These are phyloP conservation scores for Popillia japonica DNA, from an alignment of 1,140 invertebrate genomes.

Conservation along the genomic window DNA sequence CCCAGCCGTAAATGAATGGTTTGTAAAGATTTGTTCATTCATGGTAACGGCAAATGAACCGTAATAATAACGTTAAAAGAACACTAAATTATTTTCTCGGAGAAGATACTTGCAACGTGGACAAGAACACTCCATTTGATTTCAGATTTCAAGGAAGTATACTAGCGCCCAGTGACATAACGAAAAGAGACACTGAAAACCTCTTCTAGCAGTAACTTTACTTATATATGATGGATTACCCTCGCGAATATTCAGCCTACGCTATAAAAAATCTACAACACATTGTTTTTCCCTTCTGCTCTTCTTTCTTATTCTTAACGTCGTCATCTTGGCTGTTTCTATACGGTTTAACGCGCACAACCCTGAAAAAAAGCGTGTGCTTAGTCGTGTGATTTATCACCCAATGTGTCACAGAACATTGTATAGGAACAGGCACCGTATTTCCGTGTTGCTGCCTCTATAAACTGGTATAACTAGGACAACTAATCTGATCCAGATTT, in stretches of 20 bases:
- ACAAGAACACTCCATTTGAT: background rate
- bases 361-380: background rate
- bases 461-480: background rate
- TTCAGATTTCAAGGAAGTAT: background rate
- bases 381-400: slow-evolving; percentile 20
- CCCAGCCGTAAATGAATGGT: too few relatives aligned
- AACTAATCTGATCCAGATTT: background rate
- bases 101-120: too few relatives aligned
- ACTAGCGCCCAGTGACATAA: background rate
- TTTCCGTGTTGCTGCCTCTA: background rate
- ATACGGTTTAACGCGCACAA: background rate
- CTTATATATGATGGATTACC: slow-evolving; percentile 2
- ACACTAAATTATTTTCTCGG: too few relatives aligned
- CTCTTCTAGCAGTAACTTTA: background rate
- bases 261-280: slow-evolving; percentile 11
- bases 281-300: slow-evolving; percentile 4
- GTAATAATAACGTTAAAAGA: too few relatives aligned
- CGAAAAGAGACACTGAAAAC: background rate
- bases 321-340: background rate
- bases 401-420: background rate
- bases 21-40: too few relatives aligned
- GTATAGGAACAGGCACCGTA: background rate
- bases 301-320: background rate
- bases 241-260: background rate
- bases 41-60: too few relatives aligned